phyloP scores from a whole-genome alignment of 2,797 vertebrate species.

The Gymnoscopelus microlampas region DNA sequence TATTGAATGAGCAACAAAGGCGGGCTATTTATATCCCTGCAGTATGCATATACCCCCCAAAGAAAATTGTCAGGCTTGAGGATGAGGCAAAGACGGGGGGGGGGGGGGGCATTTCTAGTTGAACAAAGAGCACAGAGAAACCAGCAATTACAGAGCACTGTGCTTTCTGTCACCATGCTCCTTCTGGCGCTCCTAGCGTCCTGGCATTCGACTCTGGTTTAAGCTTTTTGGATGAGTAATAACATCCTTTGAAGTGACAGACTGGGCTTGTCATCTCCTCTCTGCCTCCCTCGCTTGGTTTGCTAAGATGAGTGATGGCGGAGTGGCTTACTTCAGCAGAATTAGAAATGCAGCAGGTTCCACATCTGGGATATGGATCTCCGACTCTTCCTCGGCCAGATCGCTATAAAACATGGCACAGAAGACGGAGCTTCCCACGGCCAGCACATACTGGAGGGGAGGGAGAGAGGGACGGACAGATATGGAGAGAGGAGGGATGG shows the following conservation, averaged over 20 bases:
- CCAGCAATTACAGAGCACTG: slow-evolving; percentile 63
- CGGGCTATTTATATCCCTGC: slow-evolving; percentile 52
- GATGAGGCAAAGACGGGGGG: slow-evolving; percentile 2
- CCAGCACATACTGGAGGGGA: slow-evolving; percentile 91
- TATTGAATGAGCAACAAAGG: slow-evolving; percentile 48
- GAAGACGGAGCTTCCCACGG: slow-evolving; percentile 98
- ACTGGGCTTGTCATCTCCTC: slow-evolving; percentile 61
- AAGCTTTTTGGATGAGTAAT: slow-evolving; percentile 64
- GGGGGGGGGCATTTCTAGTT: slow-evolving; percentile 30
- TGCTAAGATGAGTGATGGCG: slow-evolving; percentile 34
- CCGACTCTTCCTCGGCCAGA: slow-evolving; percentile 93
- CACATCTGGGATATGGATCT: slow-evolving; percentile 98
- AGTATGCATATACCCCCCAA: slow-evolving; percentile 33
- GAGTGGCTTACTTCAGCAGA: slow-evolving; percentile 93
- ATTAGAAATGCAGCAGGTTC: slow-evolving; percentile 97
- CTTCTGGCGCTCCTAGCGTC: slow-evolving; percentile 42
- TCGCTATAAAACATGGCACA: slow-evolving; percentile 99
- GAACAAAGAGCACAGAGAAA: slow-evolving; percentile 63
- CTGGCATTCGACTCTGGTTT: slow-evolving; percentile 51
- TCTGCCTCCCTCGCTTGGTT: slow-evolving; percentile 21
- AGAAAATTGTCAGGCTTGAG: slow-evolving; percentile 39
- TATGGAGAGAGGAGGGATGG: neutral
- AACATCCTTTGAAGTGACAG: slow-evolving; percentile 70
- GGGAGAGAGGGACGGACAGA: neutral
- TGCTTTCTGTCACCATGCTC: slow-evolving; percentile 36